These are phyloP conservation scores for Lagorchestes hirsutus DNA, from an alignment of 2,797 vertebrate genomes.

Conservation along the genomic window DNA sequence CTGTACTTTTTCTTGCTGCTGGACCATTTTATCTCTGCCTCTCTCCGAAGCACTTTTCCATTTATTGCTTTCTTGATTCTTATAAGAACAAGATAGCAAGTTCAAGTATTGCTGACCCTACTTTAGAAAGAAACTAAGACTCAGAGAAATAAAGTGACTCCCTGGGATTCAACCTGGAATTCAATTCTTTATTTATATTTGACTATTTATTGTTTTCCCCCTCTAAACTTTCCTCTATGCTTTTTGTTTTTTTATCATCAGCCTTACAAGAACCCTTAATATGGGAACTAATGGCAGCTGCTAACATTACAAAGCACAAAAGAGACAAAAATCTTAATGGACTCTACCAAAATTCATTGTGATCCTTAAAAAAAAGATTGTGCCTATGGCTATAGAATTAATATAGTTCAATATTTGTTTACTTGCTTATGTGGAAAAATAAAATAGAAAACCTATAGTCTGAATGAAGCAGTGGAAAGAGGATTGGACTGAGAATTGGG, in stretches of 20 bases:
- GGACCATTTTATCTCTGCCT: not conserved
- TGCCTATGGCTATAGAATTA: not conserved
- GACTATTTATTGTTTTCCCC: not conserved
- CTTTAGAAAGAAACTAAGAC: not conserved
- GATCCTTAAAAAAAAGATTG: not conserved
- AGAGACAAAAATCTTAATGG: not conserved
- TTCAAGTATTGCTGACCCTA: not conserved
- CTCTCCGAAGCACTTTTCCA: not conserved
- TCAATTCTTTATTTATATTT: not conserved
- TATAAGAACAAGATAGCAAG: not conserved
- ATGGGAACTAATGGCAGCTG: not conserved
- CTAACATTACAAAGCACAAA: not conserved
- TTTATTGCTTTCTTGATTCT: not conserved
- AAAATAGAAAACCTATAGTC: not conserved
- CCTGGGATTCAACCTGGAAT: not conserved
- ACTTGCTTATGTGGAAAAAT: not conserved
- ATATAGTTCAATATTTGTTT: not conserved
- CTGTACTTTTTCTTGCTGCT: not conserved
- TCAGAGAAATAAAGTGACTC: not conserved
- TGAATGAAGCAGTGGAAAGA: accelerated
- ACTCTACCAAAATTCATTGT: not conserved
- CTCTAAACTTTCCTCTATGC: not conserved
- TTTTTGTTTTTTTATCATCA: not conserved
- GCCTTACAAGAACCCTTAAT: not conserved
- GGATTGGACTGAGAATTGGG: not conserved